Base-by-base conservation (phyloP, 2,888 invertebrate species). In the Cephalotes varians region DNA sequence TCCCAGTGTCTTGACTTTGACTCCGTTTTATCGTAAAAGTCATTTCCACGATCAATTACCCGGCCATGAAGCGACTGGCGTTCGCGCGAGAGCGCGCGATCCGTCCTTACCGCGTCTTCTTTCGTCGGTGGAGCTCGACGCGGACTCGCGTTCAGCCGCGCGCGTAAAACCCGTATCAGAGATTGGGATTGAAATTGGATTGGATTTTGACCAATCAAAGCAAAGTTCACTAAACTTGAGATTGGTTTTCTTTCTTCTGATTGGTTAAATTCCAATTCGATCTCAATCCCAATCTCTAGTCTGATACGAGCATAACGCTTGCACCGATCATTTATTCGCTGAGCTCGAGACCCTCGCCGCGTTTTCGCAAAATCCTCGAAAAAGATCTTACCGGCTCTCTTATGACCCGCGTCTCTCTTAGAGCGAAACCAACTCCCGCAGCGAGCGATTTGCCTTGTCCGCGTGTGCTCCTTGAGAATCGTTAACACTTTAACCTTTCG, bases 1-100 rank as follows among this genome's bases (percentile, higher is more conserved):
- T 93, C 93, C 92, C 93, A 89, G 77, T 56, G 92, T 93, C 93
- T 93, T 93, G 93, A 94, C 94, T 94, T 94, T 93, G 94, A 93
- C 93, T 93, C 89, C 92, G 92, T 93, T 94, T 93, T 81, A 86
- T 90, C 90, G 83, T 87, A 90, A 90, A 90, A 90, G 87, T 87
- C 88, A 90, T 90, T 90, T 90, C 87, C 87, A 90, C 90, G 88
- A 90, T 88, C 83, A 76, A 84, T 85, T 72, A 65, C 47, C 34
- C 72, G 74, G 69, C 79, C 84, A 71, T 79, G 81, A 81, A 74
- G 73, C 28, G 60, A 65, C 44, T 44, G 40, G 64, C 47, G 64
- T 10, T 64, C 51, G 28, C 54, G 44, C 31, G 31, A 9, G 56
- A 64, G 15, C 44, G 34, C 60, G 25, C 64, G 44, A 3, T 7